Evolutionary conservation across 53 echinoderm and acorn worm genomes (phyloP).

Genomic region (Paracentrotus lividus): DNA sequence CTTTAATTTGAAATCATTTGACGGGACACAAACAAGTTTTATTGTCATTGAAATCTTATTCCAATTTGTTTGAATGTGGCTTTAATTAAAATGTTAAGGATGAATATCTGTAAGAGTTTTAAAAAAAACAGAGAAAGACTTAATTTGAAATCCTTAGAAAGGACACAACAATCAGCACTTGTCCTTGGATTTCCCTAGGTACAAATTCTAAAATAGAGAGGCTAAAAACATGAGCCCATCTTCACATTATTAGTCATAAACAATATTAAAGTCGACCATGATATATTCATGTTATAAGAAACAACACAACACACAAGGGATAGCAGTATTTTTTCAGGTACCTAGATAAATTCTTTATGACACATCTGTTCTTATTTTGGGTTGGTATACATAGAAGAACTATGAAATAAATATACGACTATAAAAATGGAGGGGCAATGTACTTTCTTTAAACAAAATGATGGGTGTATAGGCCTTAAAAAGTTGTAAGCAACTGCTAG

Average conservation of each 20-base stretch:
- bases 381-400: too few relatives aligned
- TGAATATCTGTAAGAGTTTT: too few relatives aligned
- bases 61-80: too few relatives aligned
- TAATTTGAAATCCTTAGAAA: background rate
- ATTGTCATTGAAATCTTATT: too few relatives aligned
- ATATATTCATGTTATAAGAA: background rate
- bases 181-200: background rate
- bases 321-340: background rate
- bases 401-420: too few relatives aligned
- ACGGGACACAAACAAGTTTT: too few relatives aligned
- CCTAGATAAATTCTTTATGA: background rate
- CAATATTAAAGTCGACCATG: background rate
- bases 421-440: background rate
- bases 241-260: background rate
- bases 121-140: too few relatives aligned
- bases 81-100: too few relatives aligned
- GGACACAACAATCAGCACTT: background rate
- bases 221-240: background rate
- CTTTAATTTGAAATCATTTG: too few relatives aligned
- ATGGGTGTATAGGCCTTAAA: background rate
- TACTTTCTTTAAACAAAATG: background rate
- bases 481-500: background rate
- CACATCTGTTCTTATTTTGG: background rate
- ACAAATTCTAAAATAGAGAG: background rate
- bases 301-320: background rate